phyloP scores from a whole-genome alignment of 2,113 vertebrate genomes.

The Halcyon malimbica region DNA sequence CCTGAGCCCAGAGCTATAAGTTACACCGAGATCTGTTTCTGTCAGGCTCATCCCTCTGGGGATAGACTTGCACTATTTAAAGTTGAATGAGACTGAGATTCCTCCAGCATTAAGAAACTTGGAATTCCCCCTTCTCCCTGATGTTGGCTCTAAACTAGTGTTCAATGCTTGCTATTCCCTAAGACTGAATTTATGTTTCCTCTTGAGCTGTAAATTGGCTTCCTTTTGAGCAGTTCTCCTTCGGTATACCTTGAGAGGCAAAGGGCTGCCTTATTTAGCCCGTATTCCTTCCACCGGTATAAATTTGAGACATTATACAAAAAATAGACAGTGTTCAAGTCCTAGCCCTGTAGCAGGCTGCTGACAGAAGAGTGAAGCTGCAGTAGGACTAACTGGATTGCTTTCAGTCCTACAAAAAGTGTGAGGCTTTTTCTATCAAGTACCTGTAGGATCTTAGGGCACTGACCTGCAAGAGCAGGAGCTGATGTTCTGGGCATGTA shows the following conservation, averaged over 20 bases:
- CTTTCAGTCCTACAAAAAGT: background rate
- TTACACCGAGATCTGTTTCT: conserved; percentile 53
- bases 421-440: background rate
- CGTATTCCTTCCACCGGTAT: background rate
- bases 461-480: background rate
- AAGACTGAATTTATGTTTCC: background rate
- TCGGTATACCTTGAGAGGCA: rapidly evolving
- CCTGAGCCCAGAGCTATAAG: conserved; percentile 43
- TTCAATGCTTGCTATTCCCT: background rate
- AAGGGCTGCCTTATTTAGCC: background rate
- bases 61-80: conserved; percentile 54
- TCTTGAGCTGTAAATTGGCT: background rate
- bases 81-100: conserved; percentile 54
- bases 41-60: conserved; percentile 25
- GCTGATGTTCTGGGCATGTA: background rate
- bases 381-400: background rate
- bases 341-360: background rate
- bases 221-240: background rate
- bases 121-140: background rate
- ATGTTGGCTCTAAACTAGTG: background rate
- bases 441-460: background rate
- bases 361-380: background rate
- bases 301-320: background rate
- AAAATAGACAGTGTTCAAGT: background rate
- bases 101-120: background rate